phyloP scores from a whole-genome alignment of 1,140 invertebrate genomes.

The Conus ventricosus region DNA sequence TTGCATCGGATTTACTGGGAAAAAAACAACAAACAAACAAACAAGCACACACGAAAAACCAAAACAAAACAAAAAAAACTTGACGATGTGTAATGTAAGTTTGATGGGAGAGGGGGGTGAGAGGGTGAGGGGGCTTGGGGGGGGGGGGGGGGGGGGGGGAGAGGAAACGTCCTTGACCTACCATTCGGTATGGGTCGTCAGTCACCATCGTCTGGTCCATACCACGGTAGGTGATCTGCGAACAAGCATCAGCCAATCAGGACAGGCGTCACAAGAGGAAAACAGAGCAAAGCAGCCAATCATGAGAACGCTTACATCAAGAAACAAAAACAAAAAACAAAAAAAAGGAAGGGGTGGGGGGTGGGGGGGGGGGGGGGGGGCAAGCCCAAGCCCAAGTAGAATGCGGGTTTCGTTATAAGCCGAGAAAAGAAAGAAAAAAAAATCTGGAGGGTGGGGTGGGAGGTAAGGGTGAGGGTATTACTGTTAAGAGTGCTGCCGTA shows the following conservation, averaged over 20 bases:
- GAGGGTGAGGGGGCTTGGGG: too few species aligned
- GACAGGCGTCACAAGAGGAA: not conserved
- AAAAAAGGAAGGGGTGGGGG: not conserved
- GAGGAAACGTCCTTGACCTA: not conserved
- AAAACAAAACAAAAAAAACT: not conserved
- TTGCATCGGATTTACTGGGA: too few species aligned
- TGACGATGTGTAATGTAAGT: too few species aligned
- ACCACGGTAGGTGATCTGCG: not conserved
- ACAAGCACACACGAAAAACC: too few species aligned
- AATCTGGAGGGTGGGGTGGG: too few species aligned
- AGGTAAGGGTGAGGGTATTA: too few species aligned
- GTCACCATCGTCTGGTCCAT: slow-evolving; percentile 17
- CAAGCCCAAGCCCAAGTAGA: not conserved
- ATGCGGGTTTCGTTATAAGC: too few species aligned
- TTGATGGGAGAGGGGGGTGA: too few species aligned
- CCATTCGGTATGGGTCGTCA: not conserved
- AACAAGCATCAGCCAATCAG: slow-evolving; percentile 6
- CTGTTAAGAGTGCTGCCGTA: too few species aligned
- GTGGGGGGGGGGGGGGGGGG: not conserved
- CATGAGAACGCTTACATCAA: not conserved
- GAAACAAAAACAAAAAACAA: not conserved
- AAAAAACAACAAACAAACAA: too few species aligned
- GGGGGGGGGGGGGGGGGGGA: not conserved
- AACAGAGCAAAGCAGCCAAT: not conserved
- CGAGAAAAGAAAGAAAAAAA: too few species aligned